Conservation (phyloP, 2,888 invertebrate species). For the Escarpia spicata region DNA sequence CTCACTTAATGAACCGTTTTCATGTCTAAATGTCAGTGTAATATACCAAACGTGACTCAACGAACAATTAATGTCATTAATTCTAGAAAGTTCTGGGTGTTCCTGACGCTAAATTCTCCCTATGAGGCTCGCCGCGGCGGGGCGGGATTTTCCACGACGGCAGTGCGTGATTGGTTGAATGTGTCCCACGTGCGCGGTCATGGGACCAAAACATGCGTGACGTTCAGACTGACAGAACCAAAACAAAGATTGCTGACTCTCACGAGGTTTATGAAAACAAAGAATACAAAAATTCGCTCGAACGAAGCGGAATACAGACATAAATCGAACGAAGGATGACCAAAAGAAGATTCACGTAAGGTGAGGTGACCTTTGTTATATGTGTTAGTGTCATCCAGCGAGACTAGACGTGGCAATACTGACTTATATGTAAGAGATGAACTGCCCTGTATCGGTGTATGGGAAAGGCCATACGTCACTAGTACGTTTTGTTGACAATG, state of each 20-base stretch:
- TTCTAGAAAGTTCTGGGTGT: neutral
- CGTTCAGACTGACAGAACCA: constrained; percentile 16
- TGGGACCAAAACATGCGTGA: constrained; percentile 13
- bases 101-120: neutral
- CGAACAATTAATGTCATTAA: neutral
- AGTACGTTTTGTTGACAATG: neutral
- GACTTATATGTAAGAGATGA: neutral
- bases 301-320: neutral
- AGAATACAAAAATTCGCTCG: neutral
- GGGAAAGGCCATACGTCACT: neutral
- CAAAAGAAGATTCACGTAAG: neutral
- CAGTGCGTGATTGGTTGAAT: neutral
- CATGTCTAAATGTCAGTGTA: neutral
- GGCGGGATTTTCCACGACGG: neutral
- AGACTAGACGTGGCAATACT: neutral
- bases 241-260: constrained; percentile 16
- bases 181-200: neutral
- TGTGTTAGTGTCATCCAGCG: neutral
- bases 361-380: neutral
- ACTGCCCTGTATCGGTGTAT: neutral
- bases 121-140: neutral
- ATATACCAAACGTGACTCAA: neutral
- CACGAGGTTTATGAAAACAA: constrained; percentile 16
- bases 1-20: neutral
- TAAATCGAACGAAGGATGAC: neutral